Conservation (phyloP, 2,888 invertebrate species). For the Chrysolina haemoptera region DNA sequence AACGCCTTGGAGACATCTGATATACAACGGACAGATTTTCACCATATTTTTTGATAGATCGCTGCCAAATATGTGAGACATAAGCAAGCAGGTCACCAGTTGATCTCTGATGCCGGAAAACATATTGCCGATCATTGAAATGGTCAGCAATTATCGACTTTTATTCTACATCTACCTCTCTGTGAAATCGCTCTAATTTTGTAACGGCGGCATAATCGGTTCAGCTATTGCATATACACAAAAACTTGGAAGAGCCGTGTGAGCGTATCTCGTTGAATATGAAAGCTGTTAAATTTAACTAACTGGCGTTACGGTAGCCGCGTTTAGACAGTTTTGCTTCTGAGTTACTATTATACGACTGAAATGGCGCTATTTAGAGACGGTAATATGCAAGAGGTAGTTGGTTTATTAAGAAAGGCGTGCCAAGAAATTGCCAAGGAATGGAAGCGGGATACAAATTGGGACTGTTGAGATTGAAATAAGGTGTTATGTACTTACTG, state of each 20-base stretch:
- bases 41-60: too few species aligned
- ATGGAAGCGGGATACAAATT: too few species aligned
- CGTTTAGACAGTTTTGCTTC: slow-evolving; percentile 4
- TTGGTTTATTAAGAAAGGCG: background rate
- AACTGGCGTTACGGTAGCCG: slow-evolving; percentile 6
- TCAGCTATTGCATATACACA: slow-evolving; percentile 17
- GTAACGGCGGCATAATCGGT: slow-evolving; percentile 18
- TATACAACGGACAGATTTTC: too few species aligned
- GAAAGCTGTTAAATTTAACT: slow-evolving; percentile 21
- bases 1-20: too few species aligned
- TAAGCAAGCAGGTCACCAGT: too few species aligned
- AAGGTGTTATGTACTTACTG: too few species aligned
- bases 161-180: background rate
- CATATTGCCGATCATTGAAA: too few species aligned
- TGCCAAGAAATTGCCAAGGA: slow-evolving; percentile 1
- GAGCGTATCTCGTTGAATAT: slow-evolving; percentile 18
- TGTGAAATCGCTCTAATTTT: background rate
- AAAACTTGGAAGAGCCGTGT: slow-evolving; percentile 11
- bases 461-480: too few species aligned
- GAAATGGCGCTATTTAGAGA: slow-evolving; percentile 3
- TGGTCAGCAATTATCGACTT: background rate
- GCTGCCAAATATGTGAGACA: too few species aligned
- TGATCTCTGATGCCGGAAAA: too few species aligned
- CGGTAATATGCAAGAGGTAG: background rate
- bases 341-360: slow-evolving; percentile 15